phyloP scores from a whole-genome alignment of 2,888 invertebrate genomes.

The Coelinius sp. region DNA sequence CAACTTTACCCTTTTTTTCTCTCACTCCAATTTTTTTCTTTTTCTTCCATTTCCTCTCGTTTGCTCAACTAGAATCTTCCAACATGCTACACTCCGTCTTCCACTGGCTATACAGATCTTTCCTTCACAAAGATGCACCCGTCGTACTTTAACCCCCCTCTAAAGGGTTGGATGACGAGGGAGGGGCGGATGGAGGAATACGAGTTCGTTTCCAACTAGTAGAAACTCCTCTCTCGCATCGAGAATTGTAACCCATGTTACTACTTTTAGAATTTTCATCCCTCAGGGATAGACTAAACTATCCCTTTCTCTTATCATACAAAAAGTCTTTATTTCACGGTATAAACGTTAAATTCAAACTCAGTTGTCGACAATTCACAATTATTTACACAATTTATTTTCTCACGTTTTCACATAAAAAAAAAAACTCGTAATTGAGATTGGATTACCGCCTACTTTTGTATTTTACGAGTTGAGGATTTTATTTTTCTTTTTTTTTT shows the following conservation, averaged over 20 bases:
- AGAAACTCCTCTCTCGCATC: neutral
- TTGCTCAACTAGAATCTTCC: slow-evolving; percentile 14
- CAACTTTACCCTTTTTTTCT: slow-evolving; percentile 20
- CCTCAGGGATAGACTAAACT: neutral
- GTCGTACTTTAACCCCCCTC: slow-evolving; percentile 35
- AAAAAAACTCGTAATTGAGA: neutral
- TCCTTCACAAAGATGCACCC: slow-evolving; percentile 11
- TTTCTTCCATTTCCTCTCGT: slow-evolving; percentile 23
- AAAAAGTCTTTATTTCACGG: neutral
- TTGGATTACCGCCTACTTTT: neutral
- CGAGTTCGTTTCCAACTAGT: neutral
- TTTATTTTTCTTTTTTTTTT: neutral
- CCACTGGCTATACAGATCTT: slow-evolving; percentile 12
- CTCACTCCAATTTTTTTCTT: slow-evolving; percentile 24
- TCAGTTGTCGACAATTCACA: neutral
- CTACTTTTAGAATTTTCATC: slow-evolving; percentile 11
- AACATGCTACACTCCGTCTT: slow-evolving; percentile 6
- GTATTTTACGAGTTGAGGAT: neutral
- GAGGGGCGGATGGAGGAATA: too few relatives aligned
- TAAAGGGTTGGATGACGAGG: too few relatives aligned
- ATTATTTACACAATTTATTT: neutral
- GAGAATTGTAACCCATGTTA: slow-evolving; percentile 22
- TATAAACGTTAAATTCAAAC: neutral
- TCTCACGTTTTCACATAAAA: neutral
- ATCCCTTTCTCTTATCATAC: neutral